Percentiles rank a stretch among this genome's conserved stretches.
phyloP scores from a whole-genome alignment of 2,888 invertebrate genomes.

The Onchidella celtica region DNA sequence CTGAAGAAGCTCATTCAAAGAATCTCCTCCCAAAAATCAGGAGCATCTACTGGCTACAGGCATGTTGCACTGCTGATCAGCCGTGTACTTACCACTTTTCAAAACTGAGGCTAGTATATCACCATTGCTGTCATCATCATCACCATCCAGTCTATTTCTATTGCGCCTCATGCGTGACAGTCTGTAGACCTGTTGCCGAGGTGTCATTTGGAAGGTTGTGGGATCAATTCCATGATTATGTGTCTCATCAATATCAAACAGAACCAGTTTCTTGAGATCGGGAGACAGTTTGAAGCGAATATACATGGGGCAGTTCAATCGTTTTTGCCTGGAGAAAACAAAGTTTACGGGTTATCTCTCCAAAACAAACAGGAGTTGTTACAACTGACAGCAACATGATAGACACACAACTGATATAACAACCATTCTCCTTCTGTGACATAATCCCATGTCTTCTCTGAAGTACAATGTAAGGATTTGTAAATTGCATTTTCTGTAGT shows the following conservation, averaged over 20 bases:
- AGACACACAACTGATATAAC: too few species aligned
- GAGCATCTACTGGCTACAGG: too few species aligned
- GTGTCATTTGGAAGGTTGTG: constrained; percentile 46
- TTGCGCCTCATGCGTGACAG: constrained; percentile 28
- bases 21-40: too few species aligned
- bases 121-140: background rate
- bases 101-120: background rate
- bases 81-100: constrained; percentile 6
- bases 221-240: constrained; percentile 48
- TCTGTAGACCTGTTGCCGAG: constrained; percentile 45
- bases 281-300: constrained; percentile 44
- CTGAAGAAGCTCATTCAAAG: too few species aligned
- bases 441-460: too few species aligned
- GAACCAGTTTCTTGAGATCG: constrained; percentile 35
- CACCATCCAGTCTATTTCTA: background rate
- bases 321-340: constrained; percentile 33
- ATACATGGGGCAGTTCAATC: constrained; percentile 48
- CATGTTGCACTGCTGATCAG: too few species aligned
- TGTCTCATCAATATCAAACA: constrained; percentile 44
- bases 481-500: too few species aligned
- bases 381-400: background rate
- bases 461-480: too few species aligned
- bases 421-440: too few species aligned
- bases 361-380: background rate
- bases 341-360: too few species aligned